Base-by-base conservation (phyloP, 2,113 vertebrate species). In the Trematomus loennbergii region DNA sequence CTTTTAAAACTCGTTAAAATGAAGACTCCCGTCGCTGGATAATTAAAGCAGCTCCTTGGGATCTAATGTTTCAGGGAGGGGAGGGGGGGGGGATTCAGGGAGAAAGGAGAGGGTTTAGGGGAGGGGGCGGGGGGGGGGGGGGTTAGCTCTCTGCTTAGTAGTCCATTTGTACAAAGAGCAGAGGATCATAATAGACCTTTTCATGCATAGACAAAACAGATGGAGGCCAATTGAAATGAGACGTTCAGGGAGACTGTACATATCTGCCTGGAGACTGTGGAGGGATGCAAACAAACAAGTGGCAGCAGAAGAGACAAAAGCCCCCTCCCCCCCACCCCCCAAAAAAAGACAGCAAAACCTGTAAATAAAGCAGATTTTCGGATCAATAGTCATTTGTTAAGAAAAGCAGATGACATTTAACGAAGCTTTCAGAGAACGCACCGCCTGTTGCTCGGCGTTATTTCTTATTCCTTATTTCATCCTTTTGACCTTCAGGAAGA, bases 1-100 rank as follows among this genome's bases (percentile, higher is more conserved):
- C 93, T 89, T 92, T 94, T 92, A 95, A 95, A 96, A 95, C 90
- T 94, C 90, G 93, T 93, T 95, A 95, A 89, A 95, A 95, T 94
- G 90, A 95, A 93, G 94, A 61, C 91, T 83, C 85, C 87, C 78
- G 82, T 61, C 50, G 58, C 55, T 45, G 72, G 77, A 82, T 91
- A 87, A 92, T 93, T 92, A 93, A 94, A 89, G 88, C 83, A 82
- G 79, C 88, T 91, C 79, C 86, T 91, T 88, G 89, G 91, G 86
- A 91, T 92, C 86, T 81, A 84, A 89, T 89, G 83, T 91, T 91
- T 76, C 80, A 71, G 81, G 49, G 49, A 17, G 62, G 63, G 36
- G 36, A 17, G 57, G 10, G 68, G 40, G n/a, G 25, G 22, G 12
- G 22, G 22, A 2, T 22, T 7, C 33, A 36, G 67, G 25, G 45